Base-by-base conservation (phyloP, 2,113 vertebrate genomes). In the Alosa alosa region DNA sequence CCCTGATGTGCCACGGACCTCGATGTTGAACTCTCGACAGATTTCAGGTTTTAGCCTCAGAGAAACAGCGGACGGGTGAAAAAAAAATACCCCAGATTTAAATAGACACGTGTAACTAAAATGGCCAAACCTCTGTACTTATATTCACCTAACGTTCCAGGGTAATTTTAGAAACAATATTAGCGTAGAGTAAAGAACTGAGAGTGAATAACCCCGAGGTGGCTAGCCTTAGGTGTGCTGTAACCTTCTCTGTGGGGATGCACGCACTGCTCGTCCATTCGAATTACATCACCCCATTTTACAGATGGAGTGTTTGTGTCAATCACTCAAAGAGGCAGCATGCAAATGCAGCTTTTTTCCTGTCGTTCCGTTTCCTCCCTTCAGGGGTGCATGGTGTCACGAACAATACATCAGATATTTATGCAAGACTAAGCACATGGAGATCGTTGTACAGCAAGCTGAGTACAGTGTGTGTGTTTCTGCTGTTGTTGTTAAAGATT, bases 61-160 rank as follows among this genome's bases (percentile, higher is more conserved):
- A 78, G 72, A 39, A 64, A 39, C 15, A 36, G 31, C 0, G 13
- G 36, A 31, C 0, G 2, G 25, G 9, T 13, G 31, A 31, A 36
- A 31, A 39, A 60, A 60, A 4, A 55, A 55, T 0, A 55, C 13
- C 7, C 47, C 25, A 20, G 22, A 18, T 64, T n/a, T n/a, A 25
- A 64, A 64, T 25, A 64, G 60, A 64, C 60, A 64, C 22, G 60
- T 64, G 64, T 72, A 31, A 31, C 64, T 72, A 72, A 72, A 72
- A 72, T 25, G 6, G n/a, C 64, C 25, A 31, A 20, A 57, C 31
- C 22, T 15, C 1, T 4, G 4, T 22, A n/a, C 22, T 68, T 25
- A 8, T 4, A n/a, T 20, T 68, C 20, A 25, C 60, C 60, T 25
- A 68, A 25, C 25, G 20, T 68, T 3, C 2, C 0, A 22, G 20